phyloP scores from a whole-genome alignment of 2,888 invertebrate species.

The Actias luna region DNA sequence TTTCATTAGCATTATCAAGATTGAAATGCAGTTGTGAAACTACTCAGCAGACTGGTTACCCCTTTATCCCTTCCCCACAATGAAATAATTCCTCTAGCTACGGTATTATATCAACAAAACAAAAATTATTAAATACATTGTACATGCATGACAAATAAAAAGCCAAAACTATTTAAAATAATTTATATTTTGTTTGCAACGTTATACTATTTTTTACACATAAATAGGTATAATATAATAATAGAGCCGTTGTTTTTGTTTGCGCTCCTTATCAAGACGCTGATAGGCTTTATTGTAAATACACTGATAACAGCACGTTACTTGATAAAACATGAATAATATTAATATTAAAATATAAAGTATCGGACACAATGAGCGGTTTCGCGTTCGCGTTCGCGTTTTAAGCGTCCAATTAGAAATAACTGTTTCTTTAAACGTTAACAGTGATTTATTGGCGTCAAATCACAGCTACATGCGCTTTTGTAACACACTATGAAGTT shows the following conservation, averaged over 20 bases:
- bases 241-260: conserved; percentile 49
- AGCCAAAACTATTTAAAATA: too few relatives aligned
- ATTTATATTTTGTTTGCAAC: neutral
- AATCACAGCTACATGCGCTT: too few relatives aligned
- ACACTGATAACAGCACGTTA: conserved; percentile 32
- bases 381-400: neutral
- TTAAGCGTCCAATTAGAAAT: neutral
- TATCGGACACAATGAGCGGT: neutral
- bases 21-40: too few relatives aligned
- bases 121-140: too few relatives aligned
- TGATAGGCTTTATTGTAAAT: conserved; percentile 47
- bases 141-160: too few relatives aligned
- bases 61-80: too few relatives aligned
- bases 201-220: neutral
- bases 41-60: too few relatives aligned
- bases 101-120: too few relatives aligned
- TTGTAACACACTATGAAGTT: too few relatives aligned
- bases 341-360: conserved; percentile 23
- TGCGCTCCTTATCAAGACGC: conserved; percentile 37
- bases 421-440: neutral
- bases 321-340: conserved; percentile 19
- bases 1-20: too few relatives aligned
- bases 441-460: too few relatives aligned
- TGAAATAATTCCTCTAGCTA: too few relatives aligned
- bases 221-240: conserved; percentile 22